phyloP scores from a whole-genome alignment of 2,113 vertebrate genomes.

The Plectropomus leopardus region DNA sequence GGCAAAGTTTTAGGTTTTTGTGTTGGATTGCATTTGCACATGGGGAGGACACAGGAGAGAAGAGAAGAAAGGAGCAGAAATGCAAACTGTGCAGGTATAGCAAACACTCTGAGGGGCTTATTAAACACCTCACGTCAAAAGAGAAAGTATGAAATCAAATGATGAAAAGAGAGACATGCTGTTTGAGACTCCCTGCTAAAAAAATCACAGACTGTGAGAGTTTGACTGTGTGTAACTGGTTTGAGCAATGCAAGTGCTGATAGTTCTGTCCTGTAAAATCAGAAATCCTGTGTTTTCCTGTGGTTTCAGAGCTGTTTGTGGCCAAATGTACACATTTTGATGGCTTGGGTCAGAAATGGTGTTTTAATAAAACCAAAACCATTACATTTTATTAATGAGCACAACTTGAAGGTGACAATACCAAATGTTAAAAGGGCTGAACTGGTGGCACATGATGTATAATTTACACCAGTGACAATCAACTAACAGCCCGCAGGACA shows the following conservation, averaged over 20 bases:
- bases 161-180: slow-evolving; percentile 22
- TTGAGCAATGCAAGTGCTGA: background rate
- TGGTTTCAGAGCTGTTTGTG: background rate
- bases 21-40: slow-evolving; percentile 17
- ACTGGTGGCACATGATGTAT: background rate
- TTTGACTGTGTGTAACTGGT: background rate
- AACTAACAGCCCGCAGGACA: too few species aligned
- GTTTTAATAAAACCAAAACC: too few species aligned
- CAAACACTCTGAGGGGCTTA: slow-evolving; percentile 29
- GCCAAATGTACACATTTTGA: background rate
- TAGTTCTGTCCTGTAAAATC: background rate
- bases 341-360: background rate
- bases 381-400: background rate
- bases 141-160: slow-evolving; percentile 21
- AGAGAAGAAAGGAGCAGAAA: slow-evolving; percentile 17
- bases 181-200: background rate
- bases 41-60: background rate
- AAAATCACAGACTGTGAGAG: background rate
- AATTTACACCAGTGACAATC: background rate
- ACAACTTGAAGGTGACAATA: background rate
- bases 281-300: background rate
- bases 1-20: background rate
- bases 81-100: slow-evolving; percentile 16
- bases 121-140: slow-evolving; percentile 20
- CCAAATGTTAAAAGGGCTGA: background rate